Evolutionary conservation across 2,113 vertebrate genomes (phyloP).

Genomic region (Tachysurus fulvidraco): DNA sequence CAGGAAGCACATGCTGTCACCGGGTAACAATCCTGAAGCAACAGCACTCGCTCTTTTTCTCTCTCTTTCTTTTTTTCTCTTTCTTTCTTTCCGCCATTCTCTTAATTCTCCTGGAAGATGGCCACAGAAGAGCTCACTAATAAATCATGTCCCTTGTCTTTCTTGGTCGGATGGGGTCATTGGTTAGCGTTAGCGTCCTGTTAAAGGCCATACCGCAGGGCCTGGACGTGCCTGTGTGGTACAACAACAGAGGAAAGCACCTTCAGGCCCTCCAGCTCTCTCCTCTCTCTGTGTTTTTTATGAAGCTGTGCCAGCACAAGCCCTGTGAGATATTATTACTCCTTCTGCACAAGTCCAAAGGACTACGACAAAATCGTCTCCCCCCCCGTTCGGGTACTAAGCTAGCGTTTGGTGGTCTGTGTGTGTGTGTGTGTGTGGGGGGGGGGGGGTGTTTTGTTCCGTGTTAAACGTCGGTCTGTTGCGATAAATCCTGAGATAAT

Average conservation of each 20-base stretch:
- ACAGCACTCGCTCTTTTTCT: neutral
- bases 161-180: slow-evolving; percentile 66
- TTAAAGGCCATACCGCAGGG: slow-evolving; percentile 78
- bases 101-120: slow-evolving; percentile 52
- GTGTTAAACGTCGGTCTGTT: slow-evolving; percentile 19
- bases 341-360: slow-evolving; percentile 74
- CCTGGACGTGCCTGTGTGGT: slow-evolving; percentile 78
- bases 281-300: slow-evolving; percentile 73
- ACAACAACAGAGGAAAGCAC: slow-evolving; percentile 78
- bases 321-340: slow-evolving; percentile 78
- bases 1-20: neutral
- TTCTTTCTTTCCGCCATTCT: neutral
- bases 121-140: slow-evolving; percentile 64
- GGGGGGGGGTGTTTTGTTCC: slow-evolving; percentile 16
- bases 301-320: slow-evolving; percentile 77
- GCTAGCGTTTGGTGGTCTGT: slow-evolving; percentile 63
- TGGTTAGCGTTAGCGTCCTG: slow-evolving; percentile 57
- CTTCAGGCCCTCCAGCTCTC: slow-evolving; percentile 72
- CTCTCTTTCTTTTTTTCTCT: neutral
- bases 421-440: slow-evolving; percentile 39
- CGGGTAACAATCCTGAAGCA: slow-evolving; percentile 3
- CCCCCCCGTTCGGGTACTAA: slow-evolving; percentile 70
- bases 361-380: slow-evolving; percentile 77
- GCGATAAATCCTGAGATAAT: slow-evolving; percentile 8
- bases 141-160: slow-evolving; percentile 75